Evolutionary conservation across 2,113 vertebrate species (phyloP), one percentile per base, ranked within the genome.

Genomic region (Noturus placidus): DNA sequence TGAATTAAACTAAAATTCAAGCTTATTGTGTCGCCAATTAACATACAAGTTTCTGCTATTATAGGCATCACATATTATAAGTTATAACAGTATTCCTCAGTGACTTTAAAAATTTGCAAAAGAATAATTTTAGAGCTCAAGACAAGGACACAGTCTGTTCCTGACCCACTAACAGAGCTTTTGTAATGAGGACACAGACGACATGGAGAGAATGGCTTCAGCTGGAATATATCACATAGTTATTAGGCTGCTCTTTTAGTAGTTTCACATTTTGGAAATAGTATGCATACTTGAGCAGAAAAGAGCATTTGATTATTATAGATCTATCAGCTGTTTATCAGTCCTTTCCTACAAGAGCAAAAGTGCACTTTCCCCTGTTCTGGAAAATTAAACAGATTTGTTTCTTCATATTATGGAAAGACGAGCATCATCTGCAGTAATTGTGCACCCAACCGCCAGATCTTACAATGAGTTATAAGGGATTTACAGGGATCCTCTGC

Each of bases 401-500:
- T 86, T 86, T 92, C 52, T 7, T 76, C 67, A 72, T 52, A 87
- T 90, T 77, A 84, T 76, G 86, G 72, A 87, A 90, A 88, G 61
- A 86, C 61, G 85, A 78, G 87, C 88, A 86, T 92, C 90, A 86
- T 84, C 82, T 91, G 85, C 88, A 90, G 92, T 93, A 92, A 92
- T 93, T 92, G 91, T 87, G 83, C 82, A 86, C 85, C 91, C 72
- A 67, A 63, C 38, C 61, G 74, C 87, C 87, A 38, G 92, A 91
- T 13, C 88, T 84, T 76, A 88, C 84, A 72, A 78, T 27, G 27
- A 92, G 92, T 91, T 93, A 90, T 89, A 89, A 90, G 76, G 92
- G 94, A 92, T 93, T 94, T 93, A 88, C 84, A 72, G 85, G 86
- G 67, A 90, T 93, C 82, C 38, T 67, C 89, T 90, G 88, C 59